Conservation (phyloP, 2,888 invertebrate species). For the Muscina levida region DNA sequence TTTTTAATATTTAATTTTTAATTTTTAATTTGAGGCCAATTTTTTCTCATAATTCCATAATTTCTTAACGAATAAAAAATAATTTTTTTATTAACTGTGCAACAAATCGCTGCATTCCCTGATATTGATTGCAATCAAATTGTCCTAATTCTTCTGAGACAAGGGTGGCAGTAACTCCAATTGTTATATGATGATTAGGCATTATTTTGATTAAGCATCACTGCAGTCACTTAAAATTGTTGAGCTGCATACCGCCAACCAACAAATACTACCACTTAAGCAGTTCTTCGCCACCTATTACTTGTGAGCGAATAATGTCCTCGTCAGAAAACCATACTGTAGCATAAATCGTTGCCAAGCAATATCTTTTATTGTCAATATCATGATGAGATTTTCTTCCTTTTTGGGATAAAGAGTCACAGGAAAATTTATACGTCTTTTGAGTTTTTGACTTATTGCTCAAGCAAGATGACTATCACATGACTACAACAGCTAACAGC, state of each 20-base stretch:
- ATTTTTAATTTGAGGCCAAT: no score
- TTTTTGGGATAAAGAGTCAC: conserved; percentile 14
- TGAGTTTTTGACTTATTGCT: conserved; percentile 64
- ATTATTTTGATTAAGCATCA: not conserved
- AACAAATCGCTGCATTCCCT: not conserved
- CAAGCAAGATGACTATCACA: not conserved
- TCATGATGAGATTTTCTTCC: conserved; percentile 44
- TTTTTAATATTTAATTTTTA: no score
- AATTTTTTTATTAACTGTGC: no score
- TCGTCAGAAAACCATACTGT: not conserved
- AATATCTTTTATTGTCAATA: conserved; percentile 59
- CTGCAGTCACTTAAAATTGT: not conserved
- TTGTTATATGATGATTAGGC: not conserved
- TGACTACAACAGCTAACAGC: not conserved
- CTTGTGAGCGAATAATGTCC: not conserved
- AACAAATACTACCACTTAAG: not conserved
- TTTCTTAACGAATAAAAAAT: no score
- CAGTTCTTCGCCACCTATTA: not conserved
- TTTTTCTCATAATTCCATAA: no score
- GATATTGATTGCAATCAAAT: not conserved
- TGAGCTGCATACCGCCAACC: not conserved
- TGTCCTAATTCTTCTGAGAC: not conserved
- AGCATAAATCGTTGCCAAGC: conserved; percentile 23
- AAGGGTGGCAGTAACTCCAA: not conserved
- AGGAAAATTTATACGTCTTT: conserved; percentile 64